phyloP scores from a whole-genome alignment of 2,113 vertebrate species.

The Eurypyga helias region DNA sequence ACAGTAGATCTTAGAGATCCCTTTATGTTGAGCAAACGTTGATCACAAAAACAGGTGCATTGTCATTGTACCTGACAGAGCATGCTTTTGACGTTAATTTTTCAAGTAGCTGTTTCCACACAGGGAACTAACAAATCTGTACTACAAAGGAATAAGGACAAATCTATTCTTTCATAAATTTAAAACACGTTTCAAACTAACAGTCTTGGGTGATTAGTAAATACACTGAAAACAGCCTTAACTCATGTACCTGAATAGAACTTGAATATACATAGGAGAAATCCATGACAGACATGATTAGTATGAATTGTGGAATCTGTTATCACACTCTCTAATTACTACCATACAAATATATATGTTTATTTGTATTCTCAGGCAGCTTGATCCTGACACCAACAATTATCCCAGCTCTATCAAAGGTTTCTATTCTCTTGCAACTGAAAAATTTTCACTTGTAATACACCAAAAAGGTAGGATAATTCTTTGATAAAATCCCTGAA shows the following conservation, averaged over 20 bases:
- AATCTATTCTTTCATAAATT: not conserved
- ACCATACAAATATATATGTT: not conserved
- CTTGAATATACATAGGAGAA: not conserved
- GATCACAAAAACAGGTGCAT: not conserved
- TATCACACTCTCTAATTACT: not conserved
- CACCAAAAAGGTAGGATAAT: not conserved
- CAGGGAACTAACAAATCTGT: not conserved
- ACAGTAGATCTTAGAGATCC: not conserved
- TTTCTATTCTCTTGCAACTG: not conserved
- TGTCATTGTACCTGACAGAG: not conserved
- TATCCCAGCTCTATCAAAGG: not conserved
- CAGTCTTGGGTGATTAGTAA: not conserved
- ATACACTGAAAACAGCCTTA: slow-evolving; percentile 11
- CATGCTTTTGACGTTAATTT: not conserved
- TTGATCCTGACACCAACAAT: not conserved
- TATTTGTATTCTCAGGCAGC: not conserved
- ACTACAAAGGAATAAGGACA: not conserved
- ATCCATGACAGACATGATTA: slow-evolving; percentile 22
- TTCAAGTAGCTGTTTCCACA: not conserved
- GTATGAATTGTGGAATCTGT: not conserved
- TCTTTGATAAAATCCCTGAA: not conserved
- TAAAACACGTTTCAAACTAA: not conserved
- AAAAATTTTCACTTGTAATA: not conserved
- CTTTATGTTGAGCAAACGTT: slow-evolving; percentile 36
- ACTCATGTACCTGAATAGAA: not conserved